phyloP scores from a whole-genome alignment of 2,113 vertebrate species.

The Eleginops maclovinus region DNA sequence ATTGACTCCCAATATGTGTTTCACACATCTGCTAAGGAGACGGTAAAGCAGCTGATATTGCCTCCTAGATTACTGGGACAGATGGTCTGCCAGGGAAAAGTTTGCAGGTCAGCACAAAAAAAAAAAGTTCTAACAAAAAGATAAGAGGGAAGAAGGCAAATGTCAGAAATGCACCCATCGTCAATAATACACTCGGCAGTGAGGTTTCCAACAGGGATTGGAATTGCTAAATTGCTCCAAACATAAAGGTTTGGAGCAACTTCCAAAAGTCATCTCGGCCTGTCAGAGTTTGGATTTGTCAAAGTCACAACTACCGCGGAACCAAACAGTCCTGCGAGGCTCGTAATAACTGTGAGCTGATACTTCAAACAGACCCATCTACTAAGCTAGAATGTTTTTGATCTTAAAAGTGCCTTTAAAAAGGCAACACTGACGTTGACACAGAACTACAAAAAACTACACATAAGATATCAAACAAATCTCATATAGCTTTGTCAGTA shows the following conservation, averaged over 20 bases:
- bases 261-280: constrained; percentile 39
- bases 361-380: constrained; percentile 14
- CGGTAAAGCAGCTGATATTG: constrained; percentile 20
- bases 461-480: no score
- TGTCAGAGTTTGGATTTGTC: constrained; percentile 37
- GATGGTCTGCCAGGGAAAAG: constrained; percentile 22
- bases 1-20: no score
- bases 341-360: constrained; percentile 1
- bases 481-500: no score
- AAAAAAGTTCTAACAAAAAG: constrained; percentile 22
- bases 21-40: no score
- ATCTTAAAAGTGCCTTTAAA: no score
- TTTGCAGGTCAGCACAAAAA: constrained; percentile 53
- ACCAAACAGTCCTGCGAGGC: background rate
- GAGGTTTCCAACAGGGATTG: constrained; percentile 35
- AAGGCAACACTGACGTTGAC: no score
- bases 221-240: constrained; percentile 45
- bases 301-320: constrained; percentile 39
- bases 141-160: constrained; percentile 24
- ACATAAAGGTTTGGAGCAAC: constrained; percentile 30
- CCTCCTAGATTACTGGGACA: constrained; percentile 28
- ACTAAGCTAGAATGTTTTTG: background rate
- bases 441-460: no score
- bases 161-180: constrained; percentile 32
- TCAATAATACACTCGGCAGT: constrained; percentile 34